Evolutionary conservation across 2,888 invertebrate species (phyloP).

Genomic region (Lissonota sp.): DNA sequence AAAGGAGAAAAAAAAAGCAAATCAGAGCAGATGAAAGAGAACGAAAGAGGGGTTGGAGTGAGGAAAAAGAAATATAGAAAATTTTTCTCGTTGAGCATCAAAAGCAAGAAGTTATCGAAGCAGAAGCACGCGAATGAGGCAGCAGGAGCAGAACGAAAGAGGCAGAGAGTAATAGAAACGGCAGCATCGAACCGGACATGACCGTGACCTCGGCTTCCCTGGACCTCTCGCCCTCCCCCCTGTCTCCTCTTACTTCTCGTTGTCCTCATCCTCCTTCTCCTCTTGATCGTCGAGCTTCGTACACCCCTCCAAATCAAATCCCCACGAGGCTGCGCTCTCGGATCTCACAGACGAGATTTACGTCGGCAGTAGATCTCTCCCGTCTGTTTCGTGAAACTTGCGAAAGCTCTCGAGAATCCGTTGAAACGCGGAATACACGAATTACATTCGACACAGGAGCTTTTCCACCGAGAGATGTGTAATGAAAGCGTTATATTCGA

Average conservation of each 20-base stretch:
- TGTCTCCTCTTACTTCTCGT: no score
- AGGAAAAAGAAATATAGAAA: not conserved
- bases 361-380: not conserved
- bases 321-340: slow-evolving; percentile 7
- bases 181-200: slow-evolving; percentile 52
- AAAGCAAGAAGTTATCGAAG: slow-evolving; percentile 17
- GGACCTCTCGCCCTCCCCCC: slow-evolving; percentile 21
- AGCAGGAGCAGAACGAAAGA: no score
- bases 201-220: slow-evolving; percentile 58
- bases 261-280: no score
- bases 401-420: slow-evolving; percentile 26
- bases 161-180: slow-evolving; percentile 33
- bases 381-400: slow-evolving; percentile 9
- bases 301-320: not conserved
- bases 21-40: not conserved
- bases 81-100: not conserved
- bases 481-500: no score
- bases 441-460: no score
- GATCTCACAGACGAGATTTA: no score
- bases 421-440: slow-evolving; percentile 8
- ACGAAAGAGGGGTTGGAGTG: not conserved
- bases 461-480: no score
- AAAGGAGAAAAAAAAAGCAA: not conserved
- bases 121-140: slow-evolving; percentile 6
- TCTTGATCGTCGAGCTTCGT: no score